A percentile compares a stretch with the other conserved stretches of the same genome.
Conservation (phyloP, 2,888 invertebrate species). For the Epistrophe grossulariae region DNA sequence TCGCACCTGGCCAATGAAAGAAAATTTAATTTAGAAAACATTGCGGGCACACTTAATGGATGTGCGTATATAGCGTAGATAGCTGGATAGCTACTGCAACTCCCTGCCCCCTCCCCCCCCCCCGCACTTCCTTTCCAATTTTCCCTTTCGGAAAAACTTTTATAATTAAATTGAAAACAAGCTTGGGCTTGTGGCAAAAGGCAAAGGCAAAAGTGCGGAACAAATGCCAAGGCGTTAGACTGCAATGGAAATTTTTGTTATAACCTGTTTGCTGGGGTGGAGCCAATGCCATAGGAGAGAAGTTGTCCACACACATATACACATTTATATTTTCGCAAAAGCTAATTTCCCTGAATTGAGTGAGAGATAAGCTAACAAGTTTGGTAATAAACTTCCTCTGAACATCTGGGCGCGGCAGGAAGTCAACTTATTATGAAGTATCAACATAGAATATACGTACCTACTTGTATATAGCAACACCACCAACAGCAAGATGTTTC, state of each 20-base stretch:
- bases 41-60: conserved; percentile 64
- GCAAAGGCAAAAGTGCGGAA: conserved; percentile 44
- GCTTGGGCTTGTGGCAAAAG: conserved; percentile 60
- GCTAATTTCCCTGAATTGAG: conserved; percentile 70
- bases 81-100: conserved; percentile 14
- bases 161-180: conserved; percentile 73
- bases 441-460: not conserved
- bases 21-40: conserved; percentile 73
- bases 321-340: conserved; percentile 46
- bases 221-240: conserved; percentile 59
- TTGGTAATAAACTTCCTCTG: conserved; percentile 72
- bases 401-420: conserved; percentile 68
- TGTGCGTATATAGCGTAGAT: conserved; percentile 39
- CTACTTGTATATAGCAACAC: not conserved
- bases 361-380: conserved; percentile 74
- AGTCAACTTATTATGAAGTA: conserved; percentile 69
- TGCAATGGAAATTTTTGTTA: conserved; percentile 53
- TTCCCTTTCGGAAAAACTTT: conserved; percentile 51
- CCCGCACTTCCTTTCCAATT: conserved; percentile 1
- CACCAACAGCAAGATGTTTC: not conserved
- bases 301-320: conserved; percentile 5
- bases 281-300: conserved; percentile 30
- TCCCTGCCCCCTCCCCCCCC: not conserved
- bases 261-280: conserved; percentile 61
- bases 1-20: conserved; percentile 75